Percentiles rank a stretch among this genome's conserved stretches.
Evolutionary conservation across 2,797 vertebrate genomes (phyloP).

Genomic region (Epinephelus malabaricus): DNA sequence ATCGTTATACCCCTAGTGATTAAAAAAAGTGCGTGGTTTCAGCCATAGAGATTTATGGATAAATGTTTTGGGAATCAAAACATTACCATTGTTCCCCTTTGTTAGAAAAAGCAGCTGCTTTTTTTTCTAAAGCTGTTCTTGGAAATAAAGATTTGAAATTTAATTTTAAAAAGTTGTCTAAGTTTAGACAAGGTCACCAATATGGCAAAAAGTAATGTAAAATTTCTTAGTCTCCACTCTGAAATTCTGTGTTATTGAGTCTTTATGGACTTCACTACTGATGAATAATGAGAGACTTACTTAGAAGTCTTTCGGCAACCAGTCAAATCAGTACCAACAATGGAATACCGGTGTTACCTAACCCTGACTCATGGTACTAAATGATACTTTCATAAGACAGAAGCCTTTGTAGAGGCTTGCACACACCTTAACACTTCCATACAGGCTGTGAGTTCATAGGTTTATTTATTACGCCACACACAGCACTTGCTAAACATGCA

Average conservation of each 20-base stretch:
- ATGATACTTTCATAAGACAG: background rate
- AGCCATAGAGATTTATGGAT: conserved; percentile 22
- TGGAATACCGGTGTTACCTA: no score
- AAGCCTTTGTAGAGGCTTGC: background rate
- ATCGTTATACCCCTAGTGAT: no score
- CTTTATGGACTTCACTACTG: background rate
- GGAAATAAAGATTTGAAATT: no score
- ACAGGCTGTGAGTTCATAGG: background rate
- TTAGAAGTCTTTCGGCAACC: background rate
- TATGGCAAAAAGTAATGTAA: no score
- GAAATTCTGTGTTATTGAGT: background rate
- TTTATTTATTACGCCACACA: background rate
- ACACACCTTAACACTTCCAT: background rate
- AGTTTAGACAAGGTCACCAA: no score
- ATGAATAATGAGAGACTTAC: background rate
- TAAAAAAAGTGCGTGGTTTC: no score
- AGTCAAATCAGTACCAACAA: background rate
- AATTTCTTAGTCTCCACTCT: background rate
- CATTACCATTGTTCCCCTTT: background rate
- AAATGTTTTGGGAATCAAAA: background rate
- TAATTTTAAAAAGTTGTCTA: no score
- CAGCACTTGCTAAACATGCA: background rate
- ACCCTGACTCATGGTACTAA: background rate
- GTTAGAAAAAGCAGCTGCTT: background rate
- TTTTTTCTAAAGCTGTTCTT: no score